Evolutionary conservation across 2,797 vertebrate species (phyloP).

Genomic region (Arrhamphus sclerolepis): DNA sequence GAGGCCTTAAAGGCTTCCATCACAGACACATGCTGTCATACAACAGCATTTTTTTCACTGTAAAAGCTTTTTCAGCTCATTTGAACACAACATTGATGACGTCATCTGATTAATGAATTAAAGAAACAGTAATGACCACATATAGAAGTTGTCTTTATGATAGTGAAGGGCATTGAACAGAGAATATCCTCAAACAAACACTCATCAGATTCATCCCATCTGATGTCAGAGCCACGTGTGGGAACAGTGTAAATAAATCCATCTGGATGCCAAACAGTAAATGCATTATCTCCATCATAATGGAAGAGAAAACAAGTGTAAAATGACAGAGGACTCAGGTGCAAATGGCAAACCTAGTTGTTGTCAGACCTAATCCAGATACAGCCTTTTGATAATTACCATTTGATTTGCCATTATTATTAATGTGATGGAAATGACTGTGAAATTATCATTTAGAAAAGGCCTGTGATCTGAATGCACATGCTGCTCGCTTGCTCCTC

Average conservation of each 20-base stretch:
- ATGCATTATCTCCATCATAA: conserved; percentile 46
- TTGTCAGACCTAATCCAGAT: conserved; percentile 70
- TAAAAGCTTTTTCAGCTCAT: neutral
- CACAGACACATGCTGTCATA: neutral
- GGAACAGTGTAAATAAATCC: conserved; percentile 30
- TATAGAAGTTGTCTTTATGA: conserved; percentile 24
- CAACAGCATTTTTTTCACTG: too few species aligned
- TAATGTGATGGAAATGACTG: conserved; percentile 74
- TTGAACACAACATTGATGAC: conserved; percentile 4
- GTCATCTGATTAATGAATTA: too few species aligned
- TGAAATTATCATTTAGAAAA: conserved; percentile 81
- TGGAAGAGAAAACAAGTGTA: conserved; percentile 47
- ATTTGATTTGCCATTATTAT: conserved; percentile 77
- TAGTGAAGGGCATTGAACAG: conserved; percentile 9
- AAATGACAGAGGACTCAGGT: conserved; percentile 64
- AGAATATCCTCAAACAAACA: conserved; percentile 15
- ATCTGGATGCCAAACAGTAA: conserved; percentile 33
- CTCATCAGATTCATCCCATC: conserved; percentile 16
- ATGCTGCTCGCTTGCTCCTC: conserved; percentile 57
- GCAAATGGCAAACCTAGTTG: conserved; percentile 55
- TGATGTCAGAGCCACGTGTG: conserved; percentile 19
- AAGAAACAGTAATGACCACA: conserved; percentile 19
- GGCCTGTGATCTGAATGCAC: conserved; percentile 68
- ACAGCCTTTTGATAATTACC: conserved; percentile 70
- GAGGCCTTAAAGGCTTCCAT: conserved; percentile 20